These are phyloP conservation scores for Aptenodytes patagonicus DNA, from an alignment of 2,113 vertebrate genomes.

Conservation along the genomic window DNA sequence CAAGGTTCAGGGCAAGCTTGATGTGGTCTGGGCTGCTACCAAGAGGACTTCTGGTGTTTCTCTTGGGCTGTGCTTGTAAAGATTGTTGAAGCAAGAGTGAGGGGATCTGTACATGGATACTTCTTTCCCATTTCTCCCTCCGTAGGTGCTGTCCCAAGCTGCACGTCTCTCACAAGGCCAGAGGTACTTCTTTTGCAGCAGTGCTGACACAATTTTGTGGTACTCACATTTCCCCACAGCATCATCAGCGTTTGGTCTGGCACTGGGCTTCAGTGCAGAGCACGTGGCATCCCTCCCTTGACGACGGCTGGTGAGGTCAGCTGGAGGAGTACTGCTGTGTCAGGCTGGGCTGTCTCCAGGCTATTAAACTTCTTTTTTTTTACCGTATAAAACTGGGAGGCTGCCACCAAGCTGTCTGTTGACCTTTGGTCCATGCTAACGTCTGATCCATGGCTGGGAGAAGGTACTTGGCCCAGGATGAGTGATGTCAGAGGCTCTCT, in stretches of 20 bases:
- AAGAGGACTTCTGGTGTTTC: not conserved
- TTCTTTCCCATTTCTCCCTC: not conserved
- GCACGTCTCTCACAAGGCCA: not conserved
- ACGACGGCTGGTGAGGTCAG: not conserved
- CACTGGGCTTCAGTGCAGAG: not conserved
- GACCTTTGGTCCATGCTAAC: not conserved
- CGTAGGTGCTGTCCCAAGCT: not conserved
- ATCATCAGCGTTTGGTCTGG: not conserved
- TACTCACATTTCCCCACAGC: not conserved
- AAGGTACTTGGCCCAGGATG: not conserved
- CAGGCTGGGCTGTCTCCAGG: not conserved
- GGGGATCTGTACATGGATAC: not conserved
- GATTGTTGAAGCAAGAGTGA: not conserved
- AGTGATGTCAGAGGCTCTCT: not conserved
- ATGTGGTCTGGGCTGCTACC: not conserved
- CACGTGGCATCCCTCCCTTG: not conserved
- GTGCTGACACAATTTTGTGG: rapidly evolving
- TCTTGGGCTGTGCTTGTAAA: not conserved
- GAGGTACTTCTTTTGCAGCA: not conserved
- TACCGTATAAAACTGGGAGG: not conserved
- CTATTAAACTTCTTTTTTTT: not conserved
- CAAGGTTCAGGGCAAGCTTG: not conserved
- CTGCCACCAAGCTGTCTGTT: not conserved
- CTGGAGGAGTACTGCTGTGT: not conserved
- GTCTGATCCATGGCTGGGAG: not conserved